Evolutionary conservation across 2,797 vertebrate genomes (phyloP), one percentile per base, ranked within the genome.

Genomic region (Megalops cyprinoides): DNA sequence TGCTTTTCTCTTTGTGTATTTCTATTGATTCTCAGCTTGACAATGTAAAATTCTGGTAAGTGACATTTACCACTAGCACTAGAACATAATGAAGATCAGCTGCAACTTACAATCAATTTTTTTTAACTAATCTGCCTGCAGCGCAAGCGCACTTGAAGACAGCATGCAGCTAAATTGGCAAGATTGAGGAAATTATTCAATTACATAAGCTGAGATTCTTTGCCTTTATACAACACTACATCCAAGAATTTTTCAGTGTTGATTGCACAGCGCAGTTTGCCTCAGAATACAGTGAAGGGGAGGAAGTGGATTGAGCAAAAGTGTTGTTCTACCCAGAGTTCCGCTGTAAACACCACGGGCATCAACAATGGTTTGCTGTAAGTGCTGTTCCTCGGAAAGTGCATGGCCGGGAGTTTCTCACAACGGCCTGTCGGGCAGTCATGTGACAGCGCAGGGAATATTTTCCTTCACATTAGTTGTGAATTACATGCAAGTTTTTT

Each of bases 401-500:
- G n/a, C 15, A 49, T 51, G 28, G 46, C 28, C 2, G 14, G 79
- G 51, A 79, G 39, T 75, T 75, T 76, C 51, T 74, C 74, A 81
- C 81, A 51, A 78, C 65, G 78, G 84, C 84, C 83, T 62, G 65
- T 69, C n/a, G 83, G 65, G 77, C 51, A 55, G 75, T 84, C 86
- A 82, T 73, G 71, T 67, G 76, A 80, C 42, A 28, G 37, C 18
- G 28, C 6, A 65, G 18, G 37, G 74, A 83, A 80, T 62, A 73
- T 84, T 83, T 82, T 67, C 67, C 76, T 60, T 69, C 25, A 28
- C 60, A 49, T 56, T 46, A 71, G 79, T 78, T 84, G 23, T 42
- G 39, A 71, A 44, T 71, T 44, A 20, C 67, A n/a, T n/a, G n/a
- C n/a, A n/a, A n/a, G n/a, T n/a, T n/a, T n/a, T n/a, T n/a, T 39